Evolutionary conservation across 2,797 vertebrate genomes (phyloP).

Genomic region (Danionella dracula): DNA sequence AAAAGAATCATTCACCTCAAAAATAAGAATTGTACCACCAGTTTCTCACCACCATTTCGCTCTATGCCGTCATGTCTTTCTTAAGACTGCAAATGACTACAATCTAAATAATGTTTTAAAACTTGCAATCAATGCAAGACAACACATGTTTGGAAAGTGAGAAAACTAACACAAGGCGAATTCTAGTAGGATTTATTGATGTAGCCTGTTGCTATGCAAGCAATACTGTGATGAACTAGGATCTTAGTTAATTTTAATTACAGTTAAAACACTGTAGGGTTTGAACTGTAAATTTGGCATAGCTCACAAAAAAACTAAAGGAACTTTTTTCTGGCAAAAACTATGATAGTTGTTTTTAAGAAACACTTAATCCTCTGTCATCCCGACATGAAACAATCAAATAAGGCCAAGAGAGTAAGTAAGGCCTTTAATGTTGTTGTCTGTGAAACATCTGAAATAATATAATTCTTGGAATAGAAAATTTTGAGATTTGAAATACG

Average conservation of each 20-base stretch:
- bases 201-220: constrained; percentile 54
- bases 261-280: background rate
- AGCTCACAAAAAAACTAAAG: constrained; percentile 45
- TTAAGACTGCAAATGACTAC: background rate
- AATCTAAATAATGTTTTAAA: background rate
- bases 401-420: background rate
- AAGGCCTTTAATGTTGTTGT: background rate
- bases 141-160: too few species aligned
- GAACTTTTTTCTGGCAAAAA: background rate
- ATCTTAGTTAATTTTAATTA: background rate
- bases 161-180: too few species aligned
- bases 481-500: background rate
- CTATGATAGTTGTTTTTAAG: constrained; percentile 6
- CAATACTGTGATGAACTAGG: background rate
- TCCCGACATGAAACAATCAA: too few species aligned
- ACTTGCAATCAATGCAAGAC: too few species aligned
- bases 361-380: constrained; percentile 21
- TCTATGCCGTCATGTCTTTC: background rate
- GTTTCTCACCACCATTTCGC: background rate
- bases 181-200: constrained; percentile 56
- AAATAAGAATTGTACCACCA: background rate
- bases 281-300: constrained; percentile 42
- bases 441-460: background rate
- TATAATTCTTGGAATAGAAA: background rate
- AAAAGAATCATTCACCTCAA: background rate